Percentiles rank a stretch among this genome's conserved stretches.
These are phyloP conservation scores for Euleptes europaea DNA, from an alignment of 2,113 vertebrate genomes.

Conservation along the genomic window DNA sequence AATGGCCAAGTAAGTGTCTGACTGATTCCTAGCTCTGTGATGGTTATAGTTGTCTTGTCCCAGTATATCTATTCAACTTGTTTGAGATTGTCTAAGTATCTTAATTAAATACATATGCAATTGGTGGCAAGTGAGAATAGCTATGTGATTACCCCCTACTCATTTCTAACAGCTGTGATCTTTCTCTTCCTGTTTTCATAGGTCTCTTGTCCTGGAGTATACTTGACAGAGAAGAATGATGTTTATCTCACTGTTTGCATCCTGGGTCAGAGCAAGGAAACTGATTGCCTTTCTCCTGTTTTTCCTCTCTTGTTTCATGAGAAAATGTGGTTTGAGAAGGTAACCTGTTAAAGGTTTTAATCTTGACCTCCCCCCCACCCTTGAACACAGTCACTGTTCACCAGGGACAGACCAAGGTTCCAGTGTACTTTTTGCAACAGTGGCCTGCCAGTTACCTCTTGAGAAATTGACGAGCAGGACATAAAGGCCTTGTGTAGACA, in stretches of 20 bases:
- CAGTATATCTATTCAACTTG: neutral
- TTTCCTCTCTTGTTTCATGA: conserved; percentile 79
- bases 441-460: neutral
- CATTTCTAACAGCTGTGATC: neutral
- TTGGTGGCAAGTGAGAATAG: too few species aligned
- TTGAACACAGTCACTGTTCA: neutral
- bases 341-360: conserved; percentile 34
- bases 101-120: too few species aligned
- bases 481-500: neutral
- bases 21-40: neutral
- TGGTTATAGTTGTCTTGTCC: neutral
- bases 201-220: conserved; percentile 78
- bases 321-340: conserved; percentile 84
- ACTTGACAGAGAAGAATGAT: conserved; percentile 75
- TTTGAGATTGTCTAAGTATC: neutral
- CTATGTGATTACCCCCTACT: neutral
- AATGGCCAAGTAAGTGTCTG: neutral
- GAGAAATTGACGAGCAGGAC: neutral
- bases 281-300: conserved; percentile 68
- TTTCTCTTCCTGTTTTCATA: conserved; percentile 42
- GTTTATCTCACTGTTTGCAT: conserved; percentile 77
- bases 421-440: neutral
- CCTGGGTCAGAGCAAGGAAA: conserved; percentile 73
- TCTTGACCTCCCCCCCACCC: too few species aligned
- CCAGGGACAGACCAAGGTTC: neutral